Conservation (phyloP, 2,113 vertebrate genomes). For the Varanus salvator region DNA sequence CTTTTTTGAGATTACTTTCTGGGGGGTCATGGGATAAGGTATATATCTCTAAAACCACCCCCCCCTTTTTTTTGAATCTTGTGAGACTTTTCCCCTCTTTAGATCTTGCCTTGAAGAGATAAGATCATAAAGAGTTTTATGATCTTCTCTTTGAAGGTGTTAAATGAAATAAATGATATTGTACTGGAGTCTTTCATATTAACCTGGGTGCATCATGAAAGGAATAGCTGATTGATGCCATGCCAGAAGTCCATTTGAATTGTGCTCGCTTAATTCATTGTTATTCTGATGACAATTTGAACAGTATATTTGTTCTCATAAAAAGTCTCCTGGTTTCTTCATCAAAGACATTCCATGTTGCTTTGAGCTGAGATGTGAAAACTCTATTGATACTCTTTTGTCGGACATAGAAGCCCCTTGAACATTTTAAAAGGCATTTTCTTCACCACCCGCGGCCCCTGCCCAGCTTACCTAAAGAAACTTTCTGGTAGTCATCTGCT, state of each 20-base stretch:
- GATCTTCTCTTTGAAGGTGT: conserved; percentile 18
- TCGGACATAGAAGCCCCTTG: conserved; percentile 33
- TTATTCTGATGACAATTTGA: conserved; percentile 57
- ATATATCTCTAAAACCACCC: not conserved
- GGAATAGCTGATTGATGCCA: conserved; percentile 61
- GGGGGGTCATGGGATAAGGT: not conserved
- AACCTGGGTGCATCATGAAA: conserved; percentile 54
- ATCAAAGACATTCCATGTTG: conserved; percentile 25
- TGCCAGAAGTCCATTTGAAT: conserved; percentile 51
- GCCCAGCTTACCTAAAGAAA: conserved; percentile 18
- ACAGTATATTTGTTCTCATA: conserved; percentile 47
- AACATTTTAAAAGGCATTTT: conserved; percentile 23
- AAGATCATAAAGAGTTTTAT: not conserved
- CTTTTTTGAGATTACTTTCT: not conserved
- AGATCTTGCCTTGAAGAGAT: not conserved
- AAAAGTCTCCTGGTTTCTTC: conserved; percentile 53
- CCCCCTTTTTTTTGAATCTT: not conserved
- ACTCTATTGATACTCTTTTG: conserved; percentile 42
- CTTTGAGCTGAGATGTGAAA: conserved; percentile 36
- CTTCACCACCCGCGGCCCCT: not conserved
- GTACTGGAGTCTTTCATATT: conserved; percentile 33
- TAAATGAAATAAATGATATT: conserved; percentile 59
- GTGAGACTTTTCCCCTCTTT: not conserved
- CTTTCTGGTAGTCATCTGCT: not conserved
- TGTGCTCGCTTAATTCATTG: conserved; percentile 60